A percentile compares a stretch with the other conserved stretches of the same genome.
These are phyloP conservation scores for Erannis defoliaria DNA, from an alignment of 2,888 invertebrate species.

Conservation along the genomic window DNA sequence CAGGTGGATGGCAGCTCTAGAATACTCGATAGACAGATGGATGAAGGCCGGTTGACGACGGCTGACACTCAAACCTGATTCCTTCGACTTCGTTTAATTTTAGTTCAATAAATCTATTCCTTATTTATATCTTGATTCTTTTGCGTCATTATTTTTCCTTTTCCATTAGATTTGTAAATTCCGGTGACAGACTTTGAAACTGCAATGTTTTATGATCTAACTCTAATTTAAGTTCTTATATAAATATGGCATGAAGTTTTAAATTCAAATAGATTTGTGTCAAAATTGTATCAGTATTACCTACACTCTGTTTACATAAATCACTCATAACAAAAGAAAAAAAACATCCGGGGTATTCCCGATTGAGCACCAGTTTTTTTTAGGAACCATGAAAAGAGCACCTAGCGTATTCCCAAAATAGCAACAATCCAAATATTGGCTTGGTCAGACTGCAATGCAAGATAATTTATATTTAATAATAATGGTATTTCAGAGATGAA, in stretches of 20 bases:
- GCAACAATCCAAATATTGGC: too few species aligned
- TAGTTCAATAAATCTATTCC: slow-evolving; percentile 60
- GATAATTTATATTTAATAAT: too few species aligned
- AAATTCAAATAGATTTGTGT: neutral
- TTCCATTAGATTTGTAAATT: neutral
- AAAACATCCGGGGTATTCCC: too few species aligned
- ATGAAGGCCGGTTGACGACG: slow-evolving; percentile 91
- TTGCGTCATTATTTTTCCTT: slow-evolving; percentile 24
- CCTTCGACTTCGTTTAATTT: slow-evolving; percentile 72
- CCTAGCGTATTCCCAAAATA: too few species aligned
- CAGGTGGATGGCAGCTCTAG: slow-evolving; percentile 97
- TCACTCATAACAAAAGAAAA: too few species aligned
- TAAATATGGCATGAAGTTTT: too few species aligned
- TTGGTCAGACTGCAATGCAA: too few species aligned
- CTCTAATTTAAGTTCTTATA: too few species aligned
- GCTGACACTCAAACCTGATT: slow-evolving; percentile 60
- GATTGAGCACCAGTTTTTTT: too few species aligned
- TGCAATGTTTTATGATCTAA: neutral
- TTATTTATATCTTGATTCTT: slow-evolving; percentile 37
- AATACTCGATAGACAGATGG: slow-evolving; percentile 98
- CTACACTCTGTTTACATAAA: too few species aligned
- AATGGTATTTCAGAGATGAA: too few species aligned
- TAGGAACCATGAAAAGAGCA: too few species aligned
- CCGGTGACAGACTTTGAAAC: neutral
- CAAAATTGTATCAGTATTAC: neutral